These are phyloP conservation scores for Ischnura elegans DNA, from an alignment of 2,888 invertebrate genomes.

Conservation along the genomic window DNA sequence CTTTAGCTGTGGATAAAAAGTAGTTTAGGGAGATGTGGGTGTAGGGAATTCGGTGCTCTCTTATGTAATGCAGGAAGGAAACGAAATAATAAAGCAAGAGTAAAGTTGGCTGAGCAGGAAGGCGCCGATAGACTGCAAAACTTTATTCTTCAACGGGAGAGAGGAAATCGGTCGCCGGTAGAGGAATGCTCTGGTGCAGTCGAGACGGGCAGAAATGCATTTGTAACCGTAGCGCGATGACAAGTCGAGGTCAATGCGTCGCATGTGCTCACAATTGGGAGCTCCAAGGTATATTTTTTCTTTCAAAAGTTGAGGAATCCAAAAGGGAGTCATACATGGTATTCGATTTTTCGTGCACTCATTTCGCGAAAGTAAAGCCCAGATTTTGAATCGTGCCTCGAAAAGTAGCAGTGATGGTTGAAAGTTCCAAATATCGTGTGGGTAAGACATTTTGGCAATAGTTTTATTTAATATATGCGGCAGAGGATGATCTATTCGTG, in stretches of 20 bases:
- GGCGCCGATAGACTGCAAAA: constrained; percentile 49
- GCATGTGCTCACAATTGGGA: not conserved
- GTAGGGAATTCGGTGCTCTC: not conserved
- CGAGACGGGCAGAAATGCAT: not conserved
- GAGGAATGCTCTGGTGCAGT: not conserved
- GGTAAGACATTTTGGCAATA: too few species aligned
- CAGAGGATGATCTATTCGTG: too few species aligned
- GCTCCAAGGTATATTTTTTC: not conserved
- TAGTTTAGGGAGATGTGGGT: not conserved
- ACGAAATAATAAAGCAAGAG: constrained; percentile 23
- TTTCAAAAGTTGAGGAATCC: too few species aligned
- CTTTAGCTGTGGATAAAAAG: not conserved
- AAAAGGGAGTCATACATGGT: too few species aligned
- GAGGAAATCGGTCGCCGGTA: constrained; percentile 1
- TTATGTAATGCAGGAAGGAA: not conserved
- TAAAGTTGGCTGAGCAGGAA: constrained; percentile 45
- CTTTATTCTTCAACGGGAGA: not conserved
- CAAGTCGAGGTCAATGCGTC: not conserved
- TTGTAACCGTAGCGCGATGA: not conserved
- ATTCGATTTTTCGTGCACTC: too few species aligned
- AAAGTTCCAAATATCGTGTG: too few species aligned
- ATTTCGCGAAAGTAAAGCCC: too few species aligned
- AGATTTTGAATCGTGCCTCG: too few species aligned
- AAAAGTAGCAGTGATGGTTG: too few species aligned
- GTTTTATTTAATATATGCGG: too few species aligned